These are phyloP conservation scores for Pseudorasbora parva DNA, from an alignment of 2,113 vertebrate genomes.

Conservation along the genomic window DNA sequence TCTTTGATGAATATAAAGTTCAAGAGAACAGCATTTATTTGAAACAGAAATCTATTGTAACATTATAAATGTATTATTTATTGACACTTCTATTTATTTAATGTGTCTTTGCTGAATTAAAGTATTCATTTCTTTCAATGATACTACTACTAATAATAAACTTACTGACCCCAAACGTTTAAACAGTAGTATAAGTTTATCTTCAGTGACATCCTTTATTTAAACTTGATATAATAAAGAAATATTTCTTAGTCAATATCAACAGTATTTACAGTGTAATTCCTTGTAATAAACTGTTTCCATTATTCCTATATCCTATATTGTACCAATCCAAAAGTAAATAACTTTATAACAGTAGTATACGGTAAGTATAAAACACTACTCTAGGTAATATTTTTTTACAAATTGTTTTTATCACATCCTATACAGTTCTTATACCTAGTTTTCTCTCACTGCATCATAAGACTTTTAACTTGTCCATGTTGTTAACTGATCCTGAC, in stretches of 20 bases:
- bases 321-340: neutral
- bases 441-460: neutral
- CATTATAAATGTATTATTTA: neutral
- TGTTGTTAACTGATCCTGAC: constrained; percentile 59
- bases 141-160: neutral
- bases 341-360: neutral
- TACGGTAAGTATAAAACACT: neutral
- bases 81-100: neutral
- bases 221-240: neutral
- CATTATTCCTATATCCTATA: neutral
- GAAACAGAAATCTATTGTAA: neutral
- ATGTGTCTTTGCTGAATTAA: neutral
- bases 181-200: neutral
- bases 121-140: neutral
- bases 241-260: neutral
- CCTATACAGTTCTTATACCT: neutral
- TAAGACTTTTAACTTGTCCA: constrained; percentile 10
- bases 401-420: neutral
- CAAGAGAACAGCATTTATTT: neutral
- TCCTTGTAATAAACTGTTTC: neutral
- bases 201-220: neutral
- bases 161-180: neutral
- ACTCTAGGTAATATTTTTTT: neutral
- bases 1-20: neutral
- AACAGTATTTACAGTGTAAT: neutral